A percentile compares a stretch with the other conserved stretches of the same genome.
Conservation (phyloP, 2,113 vertebrate species). For the Indri indri region DNA sequence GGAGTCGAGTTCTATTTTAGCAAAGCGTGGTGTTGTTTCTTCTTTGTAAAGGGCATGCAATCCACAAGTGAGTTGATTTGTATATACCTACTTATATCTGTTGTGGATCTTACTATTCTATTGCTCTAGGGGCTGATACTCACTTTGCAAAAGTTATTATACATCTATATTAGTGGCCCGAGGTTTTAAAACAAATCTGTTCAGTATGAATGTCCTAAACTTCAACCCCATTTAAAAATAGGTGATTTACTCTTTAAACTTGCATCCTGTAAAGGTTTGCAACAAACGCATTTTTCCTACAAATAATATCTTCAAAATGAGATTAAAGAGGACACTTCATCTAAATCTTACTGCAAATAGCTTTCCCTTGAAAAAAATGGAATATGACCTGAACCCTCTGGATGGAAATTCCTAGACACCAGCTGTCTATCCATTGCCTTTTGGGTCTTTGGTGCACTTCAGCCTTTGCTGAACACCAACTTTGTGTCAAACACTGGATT, state of each 20-base stretch:
- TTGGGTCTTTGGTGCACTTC: neutral
- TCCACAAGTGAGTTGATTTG: neutral
- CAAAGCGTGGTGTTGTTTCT: neutral
- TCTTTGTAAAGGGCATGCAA: neutral
- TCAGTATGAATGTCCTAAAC: neutral
- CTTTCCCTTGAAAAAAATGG: neutral
- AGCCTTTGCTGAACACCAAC: neutral
- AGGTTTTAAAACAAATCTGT: neutral
- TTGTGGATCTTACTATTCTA: neutral
- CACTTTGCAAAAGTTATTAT: neutral
- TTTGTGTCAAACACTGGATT: neutral
- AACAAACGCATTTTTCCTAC: neutral
- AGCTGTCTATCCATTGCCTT: neutral
- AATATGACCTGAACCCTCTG: neutral
- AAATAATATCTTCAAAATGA: neutral
- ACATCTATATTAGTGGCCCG: neutral
- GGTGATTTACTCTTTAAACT: neutral
- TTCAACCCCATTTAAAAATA: neutral
- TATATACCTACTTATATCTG: neutral
- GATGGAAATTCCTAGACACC: neutral
- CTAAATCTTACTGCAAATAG: neutral
- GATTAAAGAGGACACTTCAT: neutral
- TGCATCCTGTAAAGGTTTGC: neutral
- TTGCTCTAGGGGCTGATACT: neutral
- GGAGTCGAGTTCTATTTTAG: neutral